Evolutionary conservation across 2,888 invertebrate species (phyloP), one percentile per base, ranked within the genome.

Genomic region (Formica aserva): DNA sequence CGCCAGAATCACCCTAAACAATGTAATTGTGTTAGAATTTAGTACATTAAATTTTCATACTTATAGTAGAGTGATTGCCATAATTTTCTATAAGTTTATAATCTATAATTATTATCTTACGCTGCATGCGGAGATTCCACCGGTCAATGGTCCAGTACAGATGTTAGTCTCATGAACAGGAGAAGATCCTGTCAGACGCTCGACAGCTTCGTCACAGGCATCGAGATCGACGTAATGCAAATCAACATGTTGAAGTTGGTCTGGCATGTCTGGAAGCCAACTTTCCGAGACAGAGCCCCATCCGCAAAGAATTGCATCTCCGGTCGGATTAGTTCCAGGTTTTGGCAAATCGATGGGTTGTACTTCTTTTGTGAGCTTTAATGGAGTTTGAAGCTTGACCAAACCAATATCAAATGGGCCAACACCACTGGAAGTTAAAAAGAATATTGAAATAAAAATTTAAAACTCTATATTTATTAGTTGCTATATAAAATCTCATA

Each of bases 1-100:
- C 96, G 1, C 96, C 96, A 0, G 96, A 96, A 83, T 96, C 96
- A 74, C 96, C 96, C 96, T 96, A 92, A 1, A 93, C 52, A 48
- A 4, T 11, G 3, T 38, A 35, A 45, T 48, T 15, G 13, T 35
- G 6, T 35, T 35, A 52, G 0, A n/a, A 48, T 35, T 3, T 29
- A 22, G 38, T 29, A n/a, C 1, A n/a, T 32, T 32, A 38, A 65
- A 52, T 35, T 18, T 1, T 18, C 4, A 18, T 45, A 62, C 18
- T 26, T n/a, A 57, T 29, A 8, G 38, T 15, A 72, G 38, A 29
- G 15, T 3, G 1, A 35, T 41, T 29, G 8, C 29, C 11, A 29
- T 32, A 45, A 29, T 26, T 75, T 15, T 18, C 4, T 45, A 6
- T 55, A 65, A 35, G 2, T 26, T 3, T 35, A 38, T 18, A 32